phyloP scores from a whole-genome alignment of 2,888 invertebrate genomes.

The Petrolisthes manimaculis region DNA sequence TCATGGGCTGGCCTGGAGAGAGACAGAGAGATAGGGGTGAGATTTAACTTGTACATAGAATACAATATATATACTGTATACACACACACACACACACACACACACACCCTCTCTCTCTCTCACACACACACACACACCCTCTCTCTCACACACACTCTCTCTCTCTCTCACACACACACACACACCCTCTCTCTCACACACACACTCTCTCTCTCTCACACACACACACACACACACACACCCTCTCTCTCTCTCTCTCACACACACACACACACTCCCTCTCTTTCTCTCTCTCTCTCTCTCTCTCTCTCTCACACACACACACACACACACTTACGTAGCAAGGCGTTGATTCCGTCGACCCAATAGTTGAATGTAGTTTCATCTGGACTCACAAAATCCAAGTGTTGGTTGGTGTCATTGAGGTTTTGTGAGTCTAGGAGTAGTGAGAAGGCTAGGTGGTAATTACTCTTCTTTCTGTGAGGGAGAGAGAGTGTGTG shows the following conservation, averaged over 20 bases:
- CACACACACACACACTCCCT: not conserved
- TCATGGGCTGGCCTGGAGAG: conserved; percentile 83
- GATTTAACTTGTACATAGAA: too few relatives aligned
- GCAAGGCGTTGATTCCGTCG: conserved; percentile 91
- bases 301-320: not conserved
- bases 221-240: conserved; percentile 23
- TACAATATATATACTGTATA: too few relatives aligned
- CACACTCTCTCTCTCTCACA: not conserved
- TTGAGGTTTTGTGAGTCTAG: conserved; percentile 79
- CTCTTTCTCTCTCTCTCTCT: not conserved
- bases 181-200: too few relatives aligned
- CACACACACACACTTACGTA: conserved; percentile 72
- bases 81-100: too few relatives aligned
- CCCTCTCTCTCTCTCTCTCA: not conserved
- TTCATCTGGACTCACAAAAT: conserved; percentile 94
- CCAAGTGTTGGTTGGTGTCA: conserved; percentile 82
- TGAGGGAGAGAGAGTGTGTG: not conserved
- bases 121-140: too few relatives aligned
- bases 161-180: too few relatives aligned
- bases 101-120: too few relatives aligned
- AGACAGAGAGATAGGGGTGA: too few relatives aligned
- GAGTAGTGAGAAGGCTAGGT: conserved; percentile 80
- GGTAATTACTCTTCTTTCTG: conserved; percentile 81
- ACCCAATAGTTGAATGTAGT: conserved; percentile 92
- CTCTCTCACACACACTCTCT: too few relatives aligned